A percentile compares a stretch with the other conserved stretches of the same genome.
These are phyloP conservation scores for Machimus rusticus DNA, from an alignment of 2,888 invertebrate species.

Conservation along the genomic window DNA sequence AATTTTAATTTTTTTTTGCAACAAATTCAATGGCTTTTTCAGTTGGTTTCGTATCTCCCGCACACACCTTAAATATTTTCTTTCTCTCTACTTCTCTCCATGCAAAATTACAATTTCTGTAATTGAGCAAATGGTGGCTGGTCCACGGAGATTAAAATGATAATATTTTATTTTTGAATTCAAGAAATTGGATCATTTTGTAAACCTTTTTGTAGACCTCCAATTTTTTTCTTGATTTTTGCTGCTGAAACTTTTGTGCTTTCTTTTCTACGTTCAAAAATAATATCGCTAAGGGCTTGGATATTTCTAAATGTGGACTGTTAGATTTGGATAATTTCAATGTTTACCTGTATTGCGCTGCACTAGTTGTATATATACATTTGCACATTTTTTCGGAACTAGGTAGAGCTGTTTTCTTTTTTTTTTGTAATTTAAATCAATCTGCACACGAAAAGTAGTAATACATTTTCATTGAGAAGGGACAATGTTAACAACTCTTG, in stretches of 20 bases:
- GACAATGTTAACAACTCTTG: not conserved
- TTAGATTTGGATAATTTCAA: not conserved
- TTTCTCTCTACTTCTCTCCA: not conserved
- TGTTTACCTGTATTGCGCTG: not conserved
- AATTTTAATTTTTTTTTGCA: not conserved
- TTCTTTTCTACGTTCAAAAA: not conserved
- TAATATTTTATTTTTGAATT: not conserved
- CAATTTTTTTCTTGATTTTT: not conserved
- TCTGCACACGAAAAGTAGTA: not conserved
- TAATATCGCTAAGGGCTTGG: not conserved
- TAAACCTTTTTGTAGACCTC: not conserved
- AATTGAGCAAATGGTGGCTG: not conserved
- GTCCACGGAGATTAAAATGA: not conserved
- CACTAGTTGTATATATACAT: not conserved
- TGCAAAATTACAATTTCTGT: not conserved
- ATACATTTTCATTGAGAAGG: not conserved
- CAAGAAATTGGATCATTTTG: not conserved
- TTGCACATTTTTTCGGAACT: not conserved
- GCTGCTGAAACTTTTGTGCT: not conserved
- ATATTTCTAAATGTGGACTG: not conserved
- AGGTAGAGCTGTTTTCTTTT: not conserved
- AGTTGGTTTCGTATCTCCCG: not conserved
- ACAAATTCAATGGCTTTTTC: not conserved
- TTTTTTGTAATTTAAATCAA: not conserved
- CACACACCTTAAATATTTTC: not conserved